Evolutionary conservation across 2,797 vertebrate species (phyloP).

Genomic region (Aldrovandia affinis): DNA sequence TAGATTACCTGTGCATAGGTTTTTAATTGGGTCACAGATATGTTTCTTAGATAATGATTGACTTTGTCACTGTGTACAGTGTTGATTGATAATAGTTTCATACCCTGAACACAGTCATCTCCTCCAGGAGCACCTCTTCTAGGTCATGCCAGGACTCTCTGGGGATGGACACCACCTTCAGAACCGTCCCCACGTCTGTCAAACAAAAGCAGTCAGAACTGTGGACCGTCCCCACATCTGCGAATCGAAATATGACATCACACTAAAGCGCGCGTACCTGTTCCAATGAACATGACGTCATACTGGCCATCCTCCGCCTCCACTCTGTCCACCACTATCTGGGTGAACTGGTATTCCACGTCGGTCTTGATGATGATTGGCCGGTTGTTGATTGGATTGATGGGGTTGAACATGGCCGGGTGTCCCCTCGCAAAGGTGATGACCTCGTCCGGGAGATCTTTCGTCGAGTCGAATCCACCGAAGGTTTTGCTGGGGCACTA

Average conservation of each 20-base stretch:
- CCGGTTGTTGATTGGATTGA: conserved; percentile 90
- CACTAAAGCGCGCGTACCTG: conserved; percentile 70
- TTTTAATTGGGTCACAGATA: not conserved
- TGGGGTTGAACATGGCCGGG: conserved; percentile 95
- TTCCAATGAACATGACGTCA: conserved; percentile 98
- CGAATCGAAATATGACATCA: not conserved
- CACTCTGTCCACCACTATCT: conserved; percentile 94
- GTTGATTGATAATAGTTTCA: not conserved
- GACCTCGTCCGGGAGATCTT: conserved; percentile 96
- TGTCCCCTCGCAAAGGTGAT: conserved; percentile 96
- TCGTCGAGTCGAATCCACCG: conserved; percentile 96
- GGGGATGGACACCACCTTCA: conserved; percentile 97
- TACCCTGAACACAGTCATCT: conserved; percentile 97
- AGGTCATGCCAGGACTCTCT: conserved; percentile 96
- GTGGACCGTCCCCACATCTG: not conserved
- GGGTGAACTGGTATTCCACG: conserved; percentile 94
- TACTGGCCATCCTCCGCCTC: conserved; percentile 98
- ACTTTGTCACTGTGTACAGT: not conserved
- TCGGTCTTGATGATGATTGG: conserved; percentile 95
- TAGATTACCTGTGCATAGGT: not conserved
- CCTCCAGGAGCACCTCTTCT: conserved; percentile 96
- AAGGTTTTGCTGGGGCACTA: conserved; percentile 98
- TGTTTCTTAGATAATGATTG: not conserved
- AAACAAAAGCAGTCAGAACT: conserved; percentile 27
- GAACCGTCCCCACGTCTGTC: conserved; percentile 89